Conservation (phyloP, 1,140 invertebrate species). For the Achatina immaculata region DNA sequence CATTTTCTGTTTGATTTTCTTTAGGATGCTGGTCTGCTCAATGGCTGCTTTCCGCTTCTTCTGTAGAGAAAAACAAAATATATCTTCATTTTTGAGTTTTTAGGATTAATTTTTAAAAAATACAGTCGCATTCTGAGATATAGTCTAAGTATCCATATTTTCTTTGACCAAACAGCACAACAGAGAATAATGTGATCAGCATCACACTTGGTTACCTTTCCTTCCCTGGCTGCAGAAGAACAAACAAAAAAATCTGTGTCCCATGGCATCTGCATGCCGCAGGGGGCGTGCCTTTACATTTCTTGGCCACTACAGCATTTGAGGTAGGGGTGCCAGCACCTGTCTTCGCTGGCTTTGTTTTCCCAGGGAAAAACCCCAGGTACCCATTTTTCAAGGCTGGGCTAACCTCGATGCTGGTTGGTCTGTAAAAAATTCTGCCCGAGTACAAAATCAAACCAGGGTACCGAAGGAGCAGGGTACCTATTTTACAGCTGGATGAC, state of each 20-base stretch:
- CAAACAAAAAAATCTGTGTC: too few relatives aligned
- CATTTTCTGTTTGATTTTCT: slow-evolving; percentile 72
- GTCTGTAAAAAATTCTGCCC: too few relatives aligned
- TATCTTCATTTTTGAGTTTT: background rate
- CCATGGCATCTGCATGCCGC: background rate
- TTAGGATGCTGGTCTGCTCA: slow-evolving; percentile 73
- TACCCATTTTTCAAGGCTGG: too few relatives aligned
- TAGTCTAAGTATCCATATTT: slow-evolving; percentile 3
- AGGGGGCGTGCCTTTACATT: background rate
- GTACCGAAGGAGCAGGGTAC: background rate
- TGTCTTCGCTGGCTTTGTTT: too few relatives aligned
- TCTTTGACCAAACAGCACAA: too few relatives aligned
- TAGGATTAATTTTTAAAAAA: background rate
- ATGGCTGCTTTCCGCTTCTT: slow-evolving; percentile 73
- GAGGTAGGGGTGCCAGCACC: too few relatives aligned
- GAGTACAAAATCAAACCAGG: background rate
- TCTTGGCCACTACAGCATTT: too few relatives aligned
- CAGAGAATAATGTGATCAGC: too few relatives aligned
- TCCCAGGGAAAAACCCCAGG: too few relatives aligned
- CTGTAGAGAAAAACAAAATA: slow-evolving; percentile 61
- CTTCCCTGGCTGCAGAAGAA: background rate
- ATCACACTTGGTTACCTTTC: too few relatives aligned
- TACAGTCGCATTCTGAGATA: background rate
- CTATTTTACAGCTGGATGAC: background rate
- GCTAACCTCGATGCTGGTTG: too few relatives aligned